A percentile compares a stretch with the other conserved stretches of the same genome.
phyloP scores from a whole-genome alignment of 2,888 invertebrate species.

The Anthophora plumipes region DNA sequence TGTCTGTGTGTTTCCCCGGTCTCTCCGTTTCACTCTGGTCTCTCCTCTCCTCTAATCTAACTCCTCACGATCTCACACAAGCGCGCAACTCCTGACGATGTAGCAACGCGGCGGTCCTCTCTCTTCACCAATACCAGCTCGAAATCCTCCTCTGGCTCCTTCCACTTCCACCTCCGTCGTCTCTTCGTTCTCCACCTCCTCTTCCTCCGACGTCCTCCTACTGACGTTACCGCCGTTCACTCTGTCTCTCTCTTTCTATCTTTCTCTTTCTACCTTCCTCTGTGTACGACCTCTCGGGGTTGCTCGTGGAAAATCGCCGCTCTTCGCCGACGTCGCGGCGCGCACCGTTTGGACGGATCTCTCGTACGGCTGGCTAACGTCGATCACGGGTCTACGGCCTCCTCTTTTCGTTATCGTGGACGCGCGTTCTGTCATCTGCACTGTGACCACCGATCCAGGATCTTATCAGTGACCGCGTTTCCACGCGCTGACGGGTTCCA shows the following conservation, averaged over 20 bases:
- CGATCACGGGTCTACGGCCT: slow-evolving; percentile 68
- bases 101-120: slow-evolving; percentile 67
- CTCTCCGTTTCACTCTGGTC: slow-evolving; percentile 57
- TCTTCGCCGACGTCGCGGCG: slow-evolving; percentile 76
- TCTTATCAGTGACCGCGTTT: slow-evolving; percentile 54
- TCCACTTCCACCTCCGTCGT: slow-evolving; percentile 72
- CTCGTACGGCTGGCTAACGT: slow-evolving; percentile 71
- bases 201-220: slow-evolving; percentile 71
- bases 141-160: slow-evolving; percentile 76
- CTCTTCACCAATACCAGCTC: slow-evolving; percentile 71
- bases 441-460: slow-evolving; percentile 27
- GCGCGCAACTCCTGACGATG: slow-evolving; percentile 55
- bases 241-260: slow-evolving; percentile 27
- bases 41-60: slow-evolving; percentile 81
- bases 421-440: slow-evolving; percentile 66
- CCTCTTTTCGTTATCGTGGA: slow-evolving; percentile 67
- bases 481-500: slow-evolving; percentile 20
- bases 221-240: slow-evolving; percentile 66
- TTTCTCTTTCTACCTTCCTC: background rate
- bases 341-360: slow-evolving; percentile 74
- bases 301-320: slow-evolving; percentile 80
- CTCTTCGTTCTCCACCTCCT: slow-evolving; percentile 70
- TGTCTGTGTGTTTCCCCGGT: slow-evolving; percentile 37
- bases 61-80: slow-evolving; percentile 78
- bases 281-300: slow-evolving; percentile 79